Base-by-base conservation (phyloP, 1,140 invertebrate species). In the Anoplophora glabripennis region DNA sequence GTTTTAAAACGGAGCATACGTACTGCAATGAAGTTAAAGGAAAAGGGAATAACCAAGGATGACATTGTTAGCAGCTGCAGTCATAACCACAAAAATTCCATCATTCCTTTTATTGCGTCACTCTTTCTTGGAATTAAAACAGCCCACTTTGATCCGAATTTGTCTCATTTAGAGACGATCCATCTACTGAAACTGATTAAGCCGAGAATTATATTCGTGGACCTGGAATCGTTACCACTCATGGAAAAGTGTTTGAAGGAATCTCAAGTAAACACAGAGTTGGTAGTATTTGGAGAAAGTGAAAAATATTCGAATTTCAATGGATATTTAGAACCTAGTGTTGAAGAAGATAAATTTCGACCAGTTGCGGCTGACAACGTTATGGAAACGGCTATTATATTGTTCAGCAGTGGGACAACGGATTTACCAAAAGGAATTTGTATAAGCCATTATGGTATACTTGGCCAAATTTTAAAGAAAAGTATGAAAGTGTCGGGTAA, bases 341-440 rank as follows among this genome's bases (percentile, higher is more conserved):
- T 47, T 12, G 45, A 63, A 4, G 70, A 68, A 59, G 55, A 66
- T 11, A 15, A 49, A 12, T 73, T 71, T 46, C 47, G 53, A 47
- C 72, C 72, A 35, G 37, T 49, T 18, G 51, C 36, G 34, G 53
- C 67, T 11, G 41, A 65, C 1, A 46, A 62, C 1, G 46, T 62
- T 28, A 11, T 57, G 8, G 66, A 72, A 36, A 76, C 66, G 0
- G 71, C 68, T 7, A 37, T 71, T 0, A 71, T 81, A 7, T 34
- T 79, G n/a, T 79, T 73, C 53, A 81, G 86, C 0, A 89, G 86
- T 66, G 89, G 89, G 3, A 89, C 88, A 4, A 90, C 87, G 35
- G 88, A 88, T 38, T 73, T 83, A 35, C 88, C 89, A 0, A 92
- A 92, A 75, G 87, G 87, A 7, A 86, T 88, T 0, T 81, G 85